Percentiles rank a stretch among this genome's conserved stretches.
These are phyloP conservation scores for Embiotoca jacksoni DNA, from an alignment of 2,113 vertebrate species.

Conservation along the genomic window DNA sequence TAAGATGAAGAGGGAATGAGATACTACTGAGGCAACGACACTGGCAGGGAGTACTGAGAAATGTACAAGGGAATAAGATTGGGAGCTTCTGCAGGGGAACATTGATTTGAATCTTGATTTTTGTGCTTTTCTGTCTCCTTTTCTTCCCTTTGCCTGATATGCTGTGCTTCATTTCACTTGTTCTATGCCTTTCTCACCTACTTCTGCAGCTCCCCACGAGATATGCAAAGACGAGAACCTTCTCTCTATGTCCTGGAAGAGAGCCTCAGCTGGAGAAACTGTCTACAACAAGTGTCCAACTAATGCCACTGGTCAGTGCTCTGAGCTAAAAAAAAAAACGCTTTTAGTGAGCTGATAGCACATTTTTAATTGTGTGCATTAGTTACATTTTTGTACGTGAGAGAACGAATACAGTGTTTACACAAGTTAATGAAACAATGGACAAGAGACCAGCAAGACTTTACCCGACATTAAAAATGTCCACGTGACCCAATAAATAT, in stretches of 20 bases:
- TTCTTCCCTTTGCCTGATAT: conserved; percentile 8
- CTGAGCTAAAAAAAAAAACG: not conserved
- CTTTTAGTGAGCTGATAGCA: not conserved
- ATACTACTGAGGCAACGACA: conserved; percentile 73
- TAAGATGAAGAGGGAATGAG: conserved; percentile 76
- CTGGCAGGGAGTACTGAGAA: conserved; percentile 71
- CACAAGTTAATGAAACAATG: no score
- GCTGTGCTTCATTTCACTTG: conserved; percentile 29
- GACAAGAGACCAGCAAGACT: no score
- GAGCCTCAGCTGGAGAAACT: conserved; percentile 93
- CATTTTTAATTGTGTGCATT: no score
- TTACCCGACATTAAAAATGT: no score
- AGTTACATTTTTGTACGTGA: no score
- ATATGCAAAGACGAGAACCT: conserved; percentile 95
- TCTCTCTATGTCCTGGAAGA: conserved; percentile 94
- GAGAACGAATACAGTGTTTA: no score
- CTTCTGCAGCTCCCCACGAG: conserved; percentile 90
- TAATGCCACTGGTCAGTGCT: conserved; percentile 92
- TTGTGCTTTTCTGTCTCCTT: conserved; percentile 44
- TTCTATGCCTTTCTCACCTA: conserved; percentile 36
- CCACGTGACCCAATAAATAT: no score
- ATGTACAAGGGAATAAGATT: conserved; percentile 70
- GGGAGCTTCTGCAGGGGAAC: conserved; percentile 64
- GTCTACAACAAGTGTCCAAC: conserved; percentile 99
- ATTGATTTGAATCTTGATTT: conserved; percentile 74